A percentile compares a stretch with the other conserved stretches of the same genome.
Evolutionary conservation across 2,113 vertebrate genomes (phyloP).

Genomic region (Periophthalmodon schlosseri): DNA sequence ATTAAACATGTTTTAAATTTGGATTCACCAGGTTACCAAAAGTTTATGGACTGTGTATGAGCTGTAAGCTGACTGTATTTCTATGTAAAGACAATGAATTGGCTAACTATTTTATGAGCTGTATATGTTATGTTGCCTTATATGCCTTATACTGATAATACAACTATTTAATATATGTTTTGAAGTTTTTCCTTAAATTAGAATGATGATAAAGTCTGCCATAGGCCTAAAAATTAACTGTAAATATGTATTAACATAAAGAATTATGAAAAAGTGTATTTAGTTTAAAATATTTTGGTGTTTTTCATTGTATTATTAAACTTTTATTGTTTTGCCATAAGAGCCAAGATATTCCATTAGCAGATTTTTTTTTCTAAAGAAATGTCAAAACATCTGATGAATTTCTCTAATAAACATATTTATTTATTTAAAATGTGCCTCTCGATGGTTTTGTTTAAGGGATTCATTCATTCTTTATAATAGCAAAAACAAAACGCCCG

Average conservation of each 20-base stretch:
- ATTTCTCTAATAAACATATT: slow-evolving; percentile 7
- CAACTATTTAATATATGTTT: slow-evolving; percentile 2
- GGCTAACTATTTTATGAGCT: slow-evolving; percentile 33
- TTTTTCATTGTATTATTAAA: not conserved
- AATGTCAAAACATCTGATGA: not conserved
- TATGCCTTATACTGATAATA: slow-evolving; percentile 19
- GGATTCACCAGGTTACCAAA: not conserved
- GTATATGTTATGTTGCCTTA: slow-evolving; percentile 44
- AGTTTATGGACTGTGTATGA: slow-evolving; percentile 57
- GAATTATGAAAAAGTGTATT: not conserved
- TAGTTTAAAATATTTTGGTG: not conserved
- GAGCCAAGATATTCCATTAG: not conserved
- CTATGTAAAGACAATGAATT: slow-evolving; percentile 37
- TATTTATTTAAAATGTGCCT: slow-evolving; percentile 1
- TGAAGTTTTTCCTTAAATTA: not conserved
- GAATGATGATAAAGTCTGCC: not conserved
- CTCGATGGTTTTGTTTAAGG: not conserved
- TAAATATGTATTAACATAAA: not conserved
- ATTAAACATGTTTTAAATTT: not conserved
- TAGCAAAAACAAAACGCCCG: not conserved
- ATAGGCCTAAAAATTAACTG: not conserved
- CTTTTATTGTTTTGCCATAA: not conserved
- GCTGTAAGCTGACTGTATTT: slow-evolving; percentile 48
- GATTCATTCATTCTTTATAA: not conserved
- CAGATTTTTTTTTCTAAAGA: not conserved